A percentile compares a stretch with the other conserved stretches of the same genome.
Evolutionary conservation across 2,113 vertebrate genomes (phyloP).

Genomic region (Petrocephalus zakoni): DNA sequence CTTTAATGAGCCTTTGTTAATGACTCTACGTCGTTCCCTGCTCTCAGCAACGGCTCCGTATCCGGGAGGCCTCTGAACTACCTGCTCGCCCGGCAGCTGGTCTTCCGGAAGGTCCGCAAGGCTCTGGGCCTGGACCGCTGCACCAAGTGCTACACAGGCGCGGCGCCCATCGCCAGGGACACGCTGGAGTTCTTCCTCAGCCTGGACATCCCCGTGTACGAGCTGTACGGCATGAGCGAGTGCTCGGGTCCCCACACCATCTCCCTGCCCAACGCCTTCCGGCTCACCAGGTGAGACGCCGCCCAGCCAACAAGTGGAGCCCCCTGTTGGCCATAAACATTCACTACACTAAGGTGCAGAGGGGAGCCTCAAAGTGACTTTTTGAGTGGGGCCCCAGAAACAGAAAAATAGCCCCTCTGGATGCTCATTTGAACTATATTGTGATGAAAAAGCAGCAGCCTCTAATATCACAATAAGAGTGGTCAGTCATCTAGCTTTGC

Average conservation of each 20-base stretch:
- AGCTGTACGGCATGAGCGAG: slow-evolving; percentile 90
- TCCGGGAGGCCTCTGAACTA: slow-evolving; percentile 57
- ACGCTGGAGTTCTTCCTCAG: slow-evolving; percentile 89
- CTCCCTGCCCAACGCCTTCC: slow-evolving; percentile 52
- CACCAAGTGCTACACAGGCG: slow-evolving; percentile 70
- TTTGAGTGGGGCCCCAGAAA: neutral
- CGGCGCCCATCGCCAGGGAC: slow-evolving; percentile 78
- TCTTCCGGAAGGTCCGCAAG: slow-evolving; percentile 76
- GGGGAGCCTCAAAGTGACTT: neutral
- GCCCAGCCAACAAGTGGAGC: neutral
- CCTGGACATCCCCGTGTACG: slow-evolving; percentile 75
- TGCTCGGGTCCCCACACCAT: slow-evolving; percentile 77
- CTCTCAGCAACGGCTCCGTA: slow-evolving; percentile 35
- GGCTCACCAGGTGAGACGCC: slow-evolving; percentile 65
- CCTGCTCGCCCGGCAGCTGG: slow-evolving; percentile 69
- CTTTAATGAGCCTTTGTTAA: neutral
- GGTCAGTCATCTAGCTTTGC: neutral
- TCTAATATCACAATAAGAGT: neutral
- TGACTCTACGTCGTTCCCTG: neutral
- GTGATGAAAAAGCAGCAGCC: neutral
- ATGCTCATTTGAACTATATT: neutral
- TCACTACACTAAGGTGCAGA: too few relatives aligned
- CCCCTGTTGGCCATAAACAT: neutral
- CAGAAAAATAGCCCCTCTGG: neutral
- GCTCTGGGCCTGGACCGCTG: slow-evolving; percentile 82